phyloP scores from a whole-genome alignment of 2,888 invertebrate species.

The Pyrgus malvae region DNA sequence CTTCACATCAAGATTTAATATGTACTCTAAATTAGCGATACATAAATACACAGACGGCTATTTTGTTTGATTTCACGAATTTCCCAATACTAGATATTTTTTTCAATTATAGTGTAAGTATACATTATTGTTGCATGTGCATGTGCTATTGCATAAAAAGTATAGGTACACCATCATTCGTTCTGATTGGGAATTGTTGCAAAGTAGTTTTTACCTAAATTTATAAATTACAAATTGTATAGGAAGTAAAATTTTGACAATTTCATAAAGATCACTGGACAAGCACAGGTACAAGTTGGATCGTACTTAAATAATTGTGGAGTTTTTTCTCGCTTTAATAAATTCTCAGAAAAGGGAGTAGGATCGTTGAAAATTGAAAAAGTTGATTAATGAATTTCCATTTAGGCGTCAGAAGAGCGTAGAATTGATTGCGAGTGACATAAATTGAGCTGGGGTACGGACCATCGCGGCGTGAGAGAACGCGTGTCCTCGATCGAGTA shows the following conservation, averaged over 20 bases:
- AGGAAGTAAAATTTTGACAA: too few relatives aligned
- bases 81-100: slow-evolving; percentile 40
- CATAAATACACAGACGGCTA: slow-evolving; percentile 6
- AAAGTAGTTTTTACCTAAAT: too few relatives aligned
- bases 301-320: background rate
- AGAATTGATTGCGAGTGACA: slow-evolving; percentile 47
- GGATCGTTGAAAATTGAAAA: slow-evolving; percentile 66
- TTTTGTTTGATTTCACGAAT: slow-evolving; percentile 45
- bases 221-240: too few relatives aligned
- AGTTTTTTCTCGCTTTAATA: slow-evolving; percentile 17
- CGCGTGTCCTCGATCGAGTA: background rate
- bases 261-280: too few relatives aligned
- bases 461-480: slow-evolving; percentile 8
- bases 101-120: slow-evolving; percentile 8
- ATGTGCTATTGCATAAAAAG: too few relatives aligned
- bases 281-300: background rate
- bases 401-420: slow-evolving; percentile 52
- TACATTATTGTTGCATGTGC: too few relatives aligned
- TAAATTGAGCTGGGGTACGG: slow-evolving; percentile 26
- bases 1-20: background rate
- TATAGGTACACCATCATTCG: too few relatives aligned
- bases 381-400: slow-evolving; percentile 70
- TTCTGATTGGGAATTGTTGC: too few relatives aligned
- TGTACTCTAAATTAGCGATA: slow-evolving; percentile 11
- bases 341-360: slow-evolving; percentile 40